Conservation (phyloP, 2,797 vertebrate genomes). For the Cuniculus paca region DNA sequence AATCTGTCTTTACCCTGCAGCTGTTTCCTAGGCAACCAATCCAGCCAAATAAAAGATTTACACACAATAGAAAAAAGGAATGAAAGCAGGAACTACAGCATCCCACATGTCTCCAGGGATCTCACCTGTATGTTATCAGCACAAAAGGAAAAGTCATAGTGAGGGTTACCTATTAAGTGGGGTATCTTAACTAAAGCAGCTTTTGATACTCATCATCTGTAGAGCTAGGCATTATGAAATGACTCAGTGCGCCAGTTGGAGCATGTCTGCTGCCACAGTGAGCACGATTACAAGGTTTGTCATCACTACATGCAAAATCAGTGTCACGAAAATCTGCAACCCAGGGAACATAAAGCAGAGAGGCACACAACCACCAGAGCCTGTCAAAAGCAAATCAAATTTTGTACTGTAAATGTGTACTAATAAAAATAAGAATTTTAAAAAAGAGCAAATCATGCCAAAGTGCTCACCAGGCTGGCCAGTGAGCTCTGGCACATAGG, state of each 20-base stretch:
- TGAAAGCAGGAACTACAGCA: constrained; percentile 53
- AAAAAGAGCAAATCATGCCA: not conserved
- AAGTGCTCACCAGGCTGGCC: not conserved
- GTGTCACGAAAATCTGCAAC: not conserved
- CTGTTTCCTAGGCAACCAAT: constrained; percentile 86
- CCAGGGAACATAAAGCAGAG: not conserved
- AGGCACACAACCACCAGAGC: not conserved
- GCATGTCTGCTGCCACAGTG: constrained; percentile 21
- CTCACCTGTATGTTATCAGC: constrained; percentile 74
- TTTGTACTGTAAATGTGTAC: not conserved
- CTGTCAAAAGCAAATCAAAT: not conserved
- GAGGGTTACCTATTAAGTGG: not conserved
- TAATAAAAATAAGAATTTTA: not conserved
- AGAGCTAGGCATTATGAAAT: not conserved
- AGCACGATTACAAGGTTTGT: not conserved
- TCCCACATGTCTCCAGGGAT: constrained; percentile 71
- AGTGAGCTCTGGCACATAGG: not conserved
- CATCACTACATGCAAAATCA: not conserved
- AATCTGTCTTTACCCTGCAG: constrained; percentile 75
- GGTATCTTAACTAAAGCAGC: not conserved
- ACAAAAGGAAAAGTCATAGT: not conserved
- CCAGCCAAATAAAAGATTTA: constrained; percentile 80
- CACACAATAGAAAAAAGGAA: constrained; percentile 72
- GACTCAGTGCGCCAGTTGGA: constrained; percentile 1
- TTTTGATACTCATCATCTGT: not conserved